Evolutionary conservation across 1,140 invertebrate genomes (phyloP).

Genomic region (Mactra quadrangularis): DNA sequence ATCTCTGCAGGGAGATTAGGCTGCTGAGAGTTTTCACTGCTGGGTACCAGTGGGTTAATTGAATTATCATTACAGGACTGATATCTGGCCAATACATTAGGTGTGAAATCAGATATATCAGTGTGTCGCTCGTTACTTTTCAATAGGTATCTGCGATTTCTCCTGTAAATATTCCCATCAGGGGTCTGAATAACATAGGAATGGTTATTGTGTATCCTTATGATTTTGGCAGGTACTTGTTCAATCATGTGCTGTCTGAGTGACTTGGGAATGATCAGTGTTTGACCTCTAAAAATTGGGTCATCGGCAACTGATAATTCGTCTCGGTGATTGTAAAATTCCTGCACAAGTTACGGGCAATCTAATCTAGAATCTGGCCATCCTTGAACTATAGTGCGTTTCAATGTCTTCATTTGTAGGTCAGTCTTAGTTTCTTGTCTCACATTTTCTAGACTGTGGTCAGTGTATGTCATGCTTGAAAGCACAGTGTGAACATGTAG

Average conservation of each 20-base stretch:
- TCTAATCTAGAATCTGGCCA: not conserved
- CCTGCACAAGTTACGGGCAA: too few relatives aligned
- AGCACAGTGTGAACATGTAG: conserved; percentile 17
- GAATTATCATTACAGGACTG: not conserved
- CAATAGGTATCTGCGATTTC: not conserved
- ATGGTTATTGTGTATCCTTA: conserved; percentile 1
- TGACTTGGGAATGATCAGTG: conserved; percentile 38
- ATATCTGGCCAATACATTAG: not conserved
- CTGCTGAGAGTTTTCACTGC: not conserved
- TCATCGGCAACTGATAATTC: conserved; percentile 26
- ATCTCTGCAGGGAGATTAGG: not conserved
- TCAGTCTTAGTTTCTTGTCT: too few relatives aligned
- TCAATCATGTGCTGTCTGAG: too few relatives aligned
- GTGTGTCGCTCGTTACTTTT: conserved; percentile 3
- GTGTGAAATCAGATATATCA: conserved; percentile 4
- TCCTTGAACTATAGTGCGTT: too few relatives aligned
- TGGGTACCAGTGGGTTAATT: not conserved
- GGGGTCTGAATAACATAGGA: conserved; percentile 1
- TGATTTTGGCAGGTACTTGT: conserved; percentile 13
- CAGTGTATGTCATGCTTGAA: not conserved
- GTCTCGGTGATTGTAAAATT: conserved; percentile 58
- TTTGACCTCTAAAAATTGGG: conserved; percentile 45
- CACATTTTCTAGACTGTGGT: too few relatives aligned
- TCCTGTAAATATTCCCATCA: not conserved
- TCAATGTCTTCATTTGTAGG: too few relatives aligned